Evolutionary conservation across 2,797 vertebrate genomes (phyloP).

Genomic region (Podargus strigoides): DNA sequence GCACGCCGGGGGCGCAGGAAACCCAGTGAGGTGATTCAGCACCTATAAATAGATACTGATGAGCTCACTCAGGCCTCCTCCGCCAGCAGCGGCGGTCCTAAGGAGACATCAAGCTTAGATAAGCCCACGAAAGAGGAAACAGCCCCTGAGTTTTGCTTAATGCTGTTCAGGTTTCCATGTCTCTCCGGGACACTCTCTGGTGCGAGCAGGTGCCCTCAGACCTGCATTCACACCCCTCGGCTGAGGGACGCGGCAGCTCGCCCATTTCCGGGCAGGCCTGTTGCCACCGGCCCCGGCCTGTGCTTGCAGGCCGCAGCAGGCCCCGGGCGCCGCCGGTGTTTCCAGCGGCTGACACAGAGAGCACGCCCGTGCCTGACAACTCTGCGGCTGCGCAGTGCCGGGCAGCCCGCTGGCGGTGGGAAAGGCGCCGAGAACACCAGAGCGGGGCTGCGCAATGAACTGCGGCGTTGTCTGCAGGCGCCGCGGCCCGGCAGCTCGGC

Average conservation of each 20-base stretch:
- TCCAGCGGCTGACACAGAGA: too few relatives aligned
- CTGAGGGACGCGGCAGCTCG: accelerated
- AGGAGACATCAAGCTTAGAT: not conserved
- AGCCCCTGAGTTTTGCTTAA: not conserved
- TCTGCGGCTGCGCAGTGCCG: accelerated
- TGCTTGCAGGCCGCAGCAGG: not conserved
- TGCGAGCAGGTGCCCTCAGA: accelerated
- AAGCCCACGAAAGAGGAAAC: not conserved
- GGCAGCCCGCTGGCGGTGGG: not conserved
- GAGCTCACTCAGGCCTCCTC: not conserved
- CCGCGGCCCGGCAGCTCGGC: accelerated
- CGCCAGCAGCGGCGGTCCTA: accelerated
- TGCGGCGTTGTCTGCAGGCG: accelerated
- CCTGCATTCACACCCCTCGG: accelerated
- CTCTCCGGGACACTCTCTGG: too few relatives aligned
- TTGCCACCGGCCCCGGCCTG: accelerated
- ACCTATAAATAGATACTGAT: not conserved
- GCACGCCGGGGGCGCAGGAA: not conserved
- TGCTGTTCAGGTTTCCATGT: accelerated
- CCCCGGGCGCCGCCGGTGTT: too few relatives aligned
- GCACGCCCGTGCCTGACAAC: not conserved
- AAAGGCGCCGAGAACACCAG: too few relatives aligned
- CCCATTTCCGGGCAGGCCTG: accelerated
- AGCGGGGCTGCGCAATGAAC: accelerated
- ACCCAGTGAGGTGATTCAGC: not conserved